Conservation (phyloP, 1,140 invertebrate genomes). For the Drosophila serrata region DNA sequence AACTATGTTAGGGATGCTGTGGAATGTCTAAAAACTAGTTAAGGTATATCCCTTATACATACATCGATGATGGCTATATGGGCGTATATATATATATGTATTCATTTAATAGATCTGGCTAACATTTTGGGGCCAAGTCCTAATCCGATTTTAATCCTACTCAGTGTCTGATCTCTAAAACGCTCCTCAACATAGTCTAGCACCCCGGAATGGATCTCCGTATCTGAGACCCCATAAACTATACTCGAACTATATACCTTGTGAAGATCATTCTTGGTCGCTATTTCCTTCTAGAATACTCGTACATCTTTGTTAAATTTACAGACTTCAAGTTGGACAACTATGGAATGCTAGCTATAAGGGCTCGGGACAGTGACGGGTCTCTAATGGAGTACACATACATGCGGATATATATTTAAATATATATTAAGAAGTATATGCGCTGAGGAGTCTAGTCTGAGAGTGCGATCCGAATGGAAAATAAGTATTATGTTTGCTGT, state of each 20-base stretch:
- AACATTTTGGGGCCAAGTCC: slow-evolving; percentile 11
- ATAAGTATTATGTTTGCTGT: slow-evolving; percentile 29
- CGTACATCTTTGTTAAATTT: slow-evolving; percentile 8
- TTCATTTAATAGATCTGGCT: slow-evolving; percentile 36
- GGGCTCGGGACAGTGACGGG: slow-evolving; percentile 35
- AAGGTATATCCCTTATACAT: slow-evolving; percentile 26
- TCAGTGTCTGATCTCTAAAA: slow-evolving; percentile 53
- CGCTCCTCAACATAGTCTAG: slow-evolving; percentile 26
- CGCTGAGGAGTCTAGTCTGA: slow-evolving; percentile 45
- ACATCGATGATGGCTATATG: slow-evolving; percentile 31
- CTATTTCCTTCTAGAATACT: slow-evolving; percentile 41
- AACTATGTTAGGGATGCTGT: slow-evolving; percentile 39
- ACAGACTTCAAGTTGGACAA: slow-evolving; percentile 52
- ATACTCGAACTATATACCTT: slow-evolving; percentile 64
- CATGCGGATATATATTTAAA: slow-evolving; percentile 16
- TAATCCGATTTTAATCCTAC: slow-evolving; percentile 31
- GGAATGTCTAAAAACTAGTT: slow-evolving; percentile 35
- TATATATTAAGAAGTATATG: slow-evolving; percentile 28
- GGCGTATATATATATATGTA: slow-evolving; percentile 2
- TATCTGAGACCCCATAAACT: slow-evolving; percentile 14
- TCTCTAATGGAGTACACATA: slow-evolving; percentile 32
- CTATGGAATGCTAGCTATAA: slow-evolving; percentile 41
- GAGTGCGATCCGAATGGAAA: slow-evolving; percentile 46
- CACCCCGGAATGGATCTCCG: slow-evolving; percentile 36
- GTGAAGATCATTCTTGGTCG: slow-evolving; percentile 70